A percentile compares a stretch with the other conserved stretches of the same genome.
Evolutionary conservation across 1,140 invertebrate species (phyloP).

Genomic region (Coptotermes formosanus): DNA sequence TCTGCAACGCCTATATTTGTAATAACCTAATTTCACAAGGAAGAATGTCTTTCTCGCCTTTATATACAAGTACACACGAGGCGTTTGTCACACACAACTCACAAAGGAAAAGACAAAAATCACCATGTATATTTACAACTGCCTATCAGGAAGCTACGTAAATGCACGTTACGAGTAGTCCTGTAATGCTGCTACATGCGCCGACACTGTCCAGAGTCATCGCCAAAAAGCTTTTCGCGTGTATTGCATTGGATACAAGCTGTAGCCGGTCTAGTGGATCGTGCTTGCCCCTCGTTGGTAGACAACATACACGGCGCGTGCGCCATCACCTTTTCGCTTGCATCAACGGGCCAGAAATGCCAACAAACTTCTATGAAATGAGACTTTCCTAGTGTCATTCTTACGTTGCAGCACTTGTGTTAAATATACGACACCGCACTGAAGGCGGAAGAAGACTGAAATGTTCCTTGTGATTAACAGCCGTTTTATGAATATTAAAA

Average conservation of each 20-base stretch:
- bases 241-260: neutral
- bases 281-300: constrained; percentile 1
- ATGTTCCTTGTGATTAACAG: neutral
- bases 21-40: neutral
- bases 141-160: neutral
- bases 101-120: neutral
- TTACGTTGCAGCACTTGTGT: neutral
- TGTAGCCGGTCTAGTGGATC: constrained; percentile 7
- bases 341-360: neutral
- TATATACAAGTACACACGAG: neutral
- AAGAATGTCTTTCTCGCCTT: neutral
- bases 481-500: too few species aligned
- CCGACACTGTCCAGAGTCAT: neutral
- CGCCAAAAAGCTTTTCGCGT: neutral
- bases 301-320: constrained; percentile 1
- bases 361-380: neutral
- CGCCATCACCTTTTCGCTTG: constrained; percentile 14
- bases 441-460: neutral
- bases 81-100: neutral
- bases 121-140: neutral
- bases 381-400: neutral
- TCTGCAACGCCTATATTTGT: neutral
- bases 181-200: neutral
- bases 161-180: neutral
- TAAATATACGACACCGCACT: neutral